Base-by-base conservation (phyloP, 1,140 invertebrate species). In the Drosophila erecta region DNA sequence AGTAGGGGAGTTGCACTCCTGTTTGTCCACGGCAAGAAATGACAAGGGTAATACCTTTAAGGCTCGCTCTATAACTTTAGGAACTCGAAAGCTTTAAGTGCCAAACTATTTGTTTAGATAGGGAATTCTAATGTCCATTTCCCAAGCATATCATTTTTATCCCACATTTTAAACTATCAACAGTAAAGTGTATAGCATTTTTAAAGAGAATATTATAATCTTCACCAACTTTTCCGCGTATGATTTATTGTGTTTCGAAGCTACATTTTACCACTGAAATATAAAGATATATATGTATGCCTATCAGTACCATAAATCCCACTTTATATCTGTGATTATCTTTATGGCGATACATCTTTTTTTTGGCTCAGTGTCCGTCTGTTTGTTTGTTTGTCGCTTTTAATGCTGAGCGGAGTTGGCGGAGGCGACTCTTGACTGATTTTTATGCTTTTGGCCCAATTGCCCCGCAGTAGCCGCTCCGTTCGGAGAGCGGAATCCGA, bases 371-470 rank as follows among this genome's bases (percentile, higher is more conserved):
- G 53, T 70, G 41, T 71, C 60, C 58, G 53, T 83, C 60, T 65
- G 74, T 83, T 62, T 86, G 83, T 86, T 87, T 89, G 84, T 89
- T 89, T 89, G 84, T 89, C 84, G 84, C 83, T 86, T 89, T 89
- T 89, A 89, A 89, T 89, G 84, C 81, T 69, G 66, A 55, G 49
- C 75, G 70, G 56, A 62, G 65, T 51, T 40, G 65, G 73, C 65
- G 57, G 57, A 69, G 78, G 67, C 79, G 84, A 89, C 84, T 89
- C 84, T 89, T 89, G 84, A 89, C 84, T 89, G 84, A 89, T 89
- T 89, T 89, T 89, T 89, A 89, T 89, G 84, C 85, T 89, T 89
- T 89, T 89, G 84, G 72, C 84, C 84, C 84, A 89, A 89, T 89
- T 89, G 84, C 84, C 84, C 84, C 65, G 80, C 85, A 79, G 84